phyloP scores from a whole-genome alignment of 2,888 invertebrate species.

The Phymatocera aterrima region DNA sequence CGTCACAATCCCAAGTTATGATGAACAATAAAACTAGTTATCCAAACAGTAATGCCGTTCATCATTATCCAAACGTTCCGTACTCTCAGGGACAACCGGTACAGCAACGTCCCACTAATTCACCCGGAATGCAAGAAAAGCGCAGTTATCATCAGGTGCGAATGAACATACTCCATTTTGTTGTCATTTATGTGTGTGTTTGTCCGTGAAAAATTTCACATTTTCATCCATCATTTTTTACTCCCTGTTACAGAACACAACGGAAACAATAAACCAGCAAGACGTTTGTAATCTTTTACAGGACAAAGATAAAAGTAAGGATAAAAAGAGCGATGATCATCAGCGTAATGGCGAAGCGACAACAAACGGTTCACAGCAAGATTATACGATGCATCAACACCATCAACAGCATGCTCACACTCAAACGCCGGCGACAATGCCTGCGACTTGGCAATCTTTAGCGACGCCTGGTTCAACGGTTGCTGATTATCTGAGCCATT shows the following conservation, averaged over 20 bases:
- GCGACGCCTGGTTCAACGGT: constrained; percentile 87
- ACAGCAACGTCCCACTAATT: constrained; percentile 71
- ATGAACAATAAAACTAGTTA: constrained; percentile 72
- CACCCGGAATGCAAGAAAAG: constrained; percentile 72
- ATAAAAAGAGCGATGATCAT: constrained; percentile 69
- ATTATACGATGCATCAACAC: constrained; percentile 76
- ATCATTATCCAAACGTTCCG: constrained; percentile 72
- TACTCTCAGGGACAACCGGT: constrained; percentile 72
- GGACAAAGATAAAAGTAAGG: constrained; percentile 70
- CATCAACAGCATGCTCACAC: constrained; percentile 73
- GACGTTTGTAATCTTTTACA: constrained; percentile 71
- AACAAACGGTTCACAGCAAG: constrained; percentile 78
- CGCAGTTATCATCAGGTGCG: constrained; percentile 71
- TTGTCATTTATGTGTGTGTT: not conserved
- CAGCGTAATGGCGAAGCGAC: constrained; percentile 74
- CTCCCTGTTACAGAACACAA: constrained; percentile 57
- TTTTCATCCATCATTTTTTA: not conserved
- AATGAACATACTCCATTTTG: too few relatives aligned
- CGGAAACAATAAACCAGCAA: constrained; percentile 70
- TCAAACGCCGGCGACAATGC: constrained; percentile 75
- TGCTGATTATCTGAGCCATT: constrained; percentile 89
- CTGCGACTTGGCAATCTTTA: constrained; percentile 84
- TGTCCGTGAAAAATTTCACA: not conserved
- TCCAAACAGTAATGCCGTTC: constrained; percentile 71
- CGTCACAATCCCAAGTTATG: constrained; percentile 72